Evolutionary conservation across 1,140 invertebrate species (phyloP).

Genomic region (Agrilus planipennis): DNA sequence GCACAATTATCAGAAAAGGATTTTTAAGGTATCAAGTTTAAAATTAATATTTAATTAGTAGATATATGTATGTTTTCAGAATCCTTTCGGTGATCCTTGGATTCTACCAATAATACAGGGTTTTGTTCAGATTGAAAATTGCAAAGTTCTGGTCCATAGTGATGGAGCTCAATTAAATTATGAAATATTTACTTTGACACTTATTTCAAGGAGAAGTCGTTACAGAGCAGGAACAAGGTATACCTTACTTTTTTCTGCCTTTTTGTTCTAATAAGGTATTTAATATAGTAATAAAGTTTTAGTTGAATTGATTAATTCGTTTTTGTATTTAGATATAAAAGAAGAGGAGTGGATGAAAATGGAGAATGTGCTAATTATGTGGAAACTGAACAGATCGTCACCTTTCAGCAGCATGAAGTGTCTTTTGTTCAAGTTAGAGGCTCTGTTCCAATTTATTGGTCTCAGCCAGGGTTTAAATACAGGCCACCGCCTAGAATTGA

Average conservation of each 20-base stretch:
- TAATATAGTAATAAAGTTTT: conserved; percentile 1
- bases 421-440: conserved; percentile 86
- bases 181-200: conserved; percentile 66
- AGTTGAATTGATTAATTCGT: no score
- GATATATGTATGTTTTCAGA: conserved; percentile 36
- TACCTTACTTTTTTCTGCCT: neutral
- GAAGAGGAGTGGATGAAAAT: conserved; percentile 79
- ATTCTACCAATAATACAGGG: conserved; percentile 90
- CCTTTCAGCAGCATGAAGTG: conserved; percentile 73
- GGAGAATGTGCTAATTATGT: conserved; percentile 93
- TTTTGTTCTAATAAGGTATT: conserved; percentile 1
- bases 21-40: neutral
- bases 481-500: conserved; percentile 85
- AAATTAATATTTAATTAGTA: neutral
- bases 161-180: conserved; percentile 38
- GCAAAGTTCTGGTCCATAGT: conserved; percentile 60
- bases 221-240: conserved; percentile 79
- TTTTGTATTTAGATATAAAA: conserved; percentile 53
- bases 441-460: conserved; percentile 95
- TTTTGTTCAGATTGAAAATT: conserved; percentile 81
- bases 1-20: conserved; percentile 12
- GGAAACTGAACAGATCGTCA: conserved; percentile 87
- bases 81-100: conserved; percentile 69
- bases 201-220: conserved; percentile 82
- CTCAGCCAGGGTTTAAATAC: conserved; percentile 91